Base-by-base conservation (phyloP, 92 coral and sea anemone genomes). In the Palythoa caribaeorum region DNA sequence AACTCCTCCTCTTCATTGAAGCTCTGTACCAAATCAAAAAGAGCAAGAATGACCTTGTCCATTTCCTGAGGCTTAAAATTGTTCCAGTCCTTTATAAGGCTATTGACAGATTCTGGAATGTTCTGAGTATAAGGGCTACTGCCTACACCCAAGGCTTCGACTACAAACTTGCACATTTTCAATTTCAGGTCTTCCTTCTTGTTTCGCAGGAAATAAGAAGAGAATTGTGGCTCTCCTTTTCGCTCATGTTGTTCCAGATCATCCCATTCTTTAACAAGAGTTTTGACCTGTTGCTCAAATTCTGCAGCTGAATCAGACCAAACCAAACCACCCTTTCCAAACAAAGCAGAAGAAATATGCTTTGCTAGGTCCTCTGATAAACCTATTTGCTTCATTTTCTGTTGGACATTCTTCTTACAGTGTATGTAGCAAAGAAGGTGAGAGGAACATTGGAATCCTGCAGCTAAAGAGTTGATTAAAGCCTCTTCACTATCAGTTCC, bases 391-490 rank as follows among this genome's bases (percentile, higher is more conserved):
- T 70, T 65, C 71, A 68, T 20, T 53, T 91, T 93, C 39, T 39
- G 40, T n/a, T 78, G 59, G 50, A 88, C 78, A 40, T 93, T 93
- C 54, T 80, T 73, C 62, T 91, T 77, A 65, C 89, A 21, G 84
- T 92, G 93, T 10, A 93, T 59, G 62, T 93, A 93, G 69, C 95
- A 91, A 59, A 92, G 88, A 71, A 92, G 80, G 39, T 79, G 89
- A 19, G 50, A 15, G 21, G 89, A 80, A 37, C 77, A 72, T 14
- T 39, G 89, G 66, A 92, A 90, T 17, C 93, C 95, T 37, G 90
- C 89, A 21, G 91, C 89, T 15, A 90, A 48, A 38, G 93, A 91
- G 90, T 90, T 90, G 14, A 28, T 19, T 19, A 90, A 51, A 1
- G 90, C 93, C 19, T 35, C 78, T 66, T 92, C 93, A 52, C 68